phyloP scores from a whole-genome alignment of 2,113 vertebrate genomes.

The Mionectes macconnelli region DNA sequence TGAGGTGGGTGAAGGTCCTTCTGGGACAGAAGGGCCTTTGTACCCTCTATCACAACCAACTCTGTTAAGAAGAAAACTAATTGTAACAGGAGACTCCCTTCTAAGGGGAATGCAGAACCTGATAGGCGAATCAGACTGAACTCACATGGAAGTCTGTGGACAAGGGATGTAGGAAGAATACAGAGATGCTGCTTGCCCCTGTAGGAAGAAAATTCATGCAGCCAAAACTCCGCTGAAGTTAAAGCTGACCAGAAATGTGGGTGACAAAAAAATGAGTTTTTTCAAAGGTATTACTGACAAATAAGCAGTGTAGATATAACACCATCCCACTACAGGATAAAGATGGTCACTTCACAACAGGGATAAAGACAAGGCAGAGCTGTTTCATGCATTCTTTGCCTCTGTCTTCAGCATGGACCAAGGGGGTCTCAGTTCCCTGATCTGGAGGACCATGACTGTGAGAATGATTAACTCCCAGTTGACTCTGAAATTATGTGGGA shows the following conservation, averaged over 20 bases:
- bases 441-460: not conserved
- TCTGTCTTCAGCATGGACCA: not conserved
- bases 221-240: rapidly evolving
- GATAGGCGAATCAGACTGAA: too few relatives aligned
- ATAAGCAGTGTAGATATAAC: not conserved
- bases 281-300: not conserved
- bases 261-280: not conserved
- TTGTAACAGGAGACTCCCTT: too few relatives aligned
- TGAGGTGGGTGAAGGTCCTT: too few relatives aligned
- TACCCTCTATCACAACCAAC: too few relatives aligned
- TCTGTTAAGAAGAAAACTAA: too few relatives aligned
- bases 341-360: not conserved
- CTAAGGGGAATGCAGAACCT: too few relatives aligned
- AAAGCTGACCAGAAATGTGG: not conserved
- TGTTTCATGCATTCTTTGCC: not conserved
- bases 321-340: not conserved
- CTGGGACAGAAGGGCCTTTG: too few relatives aligned
- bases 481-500: not conserved
- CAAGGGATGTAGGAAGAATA: not conserved
- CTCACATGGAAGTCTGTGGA: too few relatives aligned
- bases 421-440: not conserved
- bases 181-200: not conserved
- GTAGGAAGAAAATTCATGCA: not conserved
- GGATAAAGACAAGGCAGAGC: not conserved
- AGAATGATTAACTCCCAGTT: not conserved